Conservation (phyloP, 1,140 invertebrate species). For the Drosophila eugracilis region DNA sequence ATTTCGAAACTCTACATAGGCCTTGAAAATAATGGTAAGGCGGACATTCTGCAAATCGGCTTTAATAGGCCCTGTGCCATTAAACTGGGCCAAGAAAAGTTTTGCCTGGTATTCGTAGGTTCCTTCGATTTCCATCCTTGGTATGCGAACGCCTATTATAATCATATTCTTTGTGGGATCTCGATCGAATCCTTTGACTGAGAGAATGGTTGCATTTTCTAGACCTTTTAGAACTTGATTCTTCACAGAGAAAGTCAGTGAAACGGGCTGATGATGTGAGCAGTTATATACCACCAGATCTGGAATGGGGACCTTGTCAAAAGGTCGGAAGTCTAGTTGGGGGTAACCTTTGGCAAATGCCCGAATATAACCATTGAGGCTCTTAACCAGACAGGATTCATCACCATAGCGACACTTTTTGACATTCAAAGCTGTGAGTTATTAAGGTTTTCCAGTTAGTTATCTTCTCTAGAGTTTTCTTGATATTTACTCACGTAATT, state of each 20-base stretch:
- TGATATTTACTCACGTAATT: neutral
- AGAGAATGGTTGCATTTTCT: conserved; percentile 29
- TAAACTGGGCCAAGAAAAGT: conserved; percentile 2
- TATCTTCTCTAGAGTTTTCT: too few species aligned
- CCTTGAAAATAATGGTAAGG: conserved; percentile 20
- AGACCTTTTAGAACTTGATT: conserved; percentile 23
- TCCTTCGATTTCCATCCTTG: conserved; percentile 17
- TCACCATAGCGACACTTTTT: conserved; percentile 37
- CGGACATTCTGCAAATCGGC: conserved; percentile 42
- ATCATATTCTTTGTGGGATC: conserved; percentile 15
- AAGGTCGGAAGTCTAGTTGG: conserved; percentile 1
- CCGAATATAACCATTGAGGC: conserved; percentile 21
- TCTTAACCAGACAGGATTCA: conserved; percentile 19
- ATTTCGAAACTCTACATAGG: conserved; percentile 33
- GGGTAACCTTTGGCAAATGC: conserved; percentile 14
- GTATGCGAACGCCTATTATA: conserved; percentile 9
- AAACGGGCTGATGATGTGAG: conserved; percentile 21
- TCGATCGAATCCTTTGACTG: conserved; percentile 24
- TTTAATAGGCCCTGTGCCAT: conserved; percentile 11
- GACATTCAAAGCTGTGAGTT: conserved; percentile 20
- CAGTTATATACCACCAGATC: conserved; percentile 23
- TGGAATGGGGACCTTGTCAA: conserved; percentile 13
- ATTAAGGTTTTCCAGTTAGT: too few species aligned
- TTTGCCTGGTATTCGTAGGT: conserved; percentile 23
- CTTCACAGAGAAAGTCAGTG: conserved; percentile 18